Evolutionary conservation across 2,797 vertebrate species (phyloP), one percentile per base, ranked within the genome.

Genomic region (Scomberomorus guttatus): DNA sequence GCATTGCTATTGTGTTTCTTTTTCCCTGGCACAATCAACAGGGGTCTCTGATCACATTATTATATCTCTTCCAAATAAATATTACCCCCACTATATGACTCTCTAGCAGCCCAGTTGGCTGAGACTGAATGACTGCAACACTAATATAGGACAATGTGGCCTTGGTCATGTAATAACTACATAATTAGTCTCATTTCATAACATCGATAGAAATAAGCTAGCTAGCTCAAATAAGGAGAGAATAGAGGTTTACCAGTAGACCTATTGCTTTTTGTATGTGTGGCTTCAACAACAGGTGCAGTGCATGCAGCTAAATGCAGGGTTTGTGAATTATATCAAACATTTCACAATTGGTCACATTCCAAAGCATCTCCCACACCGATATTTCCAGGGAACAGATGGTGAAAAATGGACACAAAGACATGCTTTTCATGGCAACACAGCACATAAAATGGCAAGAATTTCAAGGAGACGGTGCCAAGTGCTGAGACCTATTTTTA

Each of bases 341-440:
- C 77, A 59, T 88, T 74, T 71, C 68, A 25, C 67, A 66, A 58
- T 64, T 84, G 81, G 78, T 78, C 58, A 22, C 48, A 74, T 83
- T 81, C 66, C 89, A 89, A 87, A 87, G 70, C 78, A 55, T 85
- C 79, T 70, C 56, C 68, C 75, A 62, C 79, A 80, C 73, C 60
- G 77, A 75, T 72, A 82, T 87, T 84, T 89, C 62, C 69, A 74
- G 56, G 18, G 84, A 93, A 78, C 91, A 93, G 90, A 92, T 94
- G 90, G 89, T 80, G 51, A 72, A 87, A 85, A 90, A 86, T n/a
- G 55, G 81, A 81, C 84, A 84, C 87, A 92, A 85, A 92, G 79
- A 81, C 59, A 56, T 32, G 68, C 69, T 87, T 80, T 87, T 90
- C 72, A 62, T 86, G 76, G 91, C 87, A 90, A 81, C 82, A 61